phyloP scores from a whole-genome alignment of 2,113 vertebrate species.

The Amazona vittata region DNA sequence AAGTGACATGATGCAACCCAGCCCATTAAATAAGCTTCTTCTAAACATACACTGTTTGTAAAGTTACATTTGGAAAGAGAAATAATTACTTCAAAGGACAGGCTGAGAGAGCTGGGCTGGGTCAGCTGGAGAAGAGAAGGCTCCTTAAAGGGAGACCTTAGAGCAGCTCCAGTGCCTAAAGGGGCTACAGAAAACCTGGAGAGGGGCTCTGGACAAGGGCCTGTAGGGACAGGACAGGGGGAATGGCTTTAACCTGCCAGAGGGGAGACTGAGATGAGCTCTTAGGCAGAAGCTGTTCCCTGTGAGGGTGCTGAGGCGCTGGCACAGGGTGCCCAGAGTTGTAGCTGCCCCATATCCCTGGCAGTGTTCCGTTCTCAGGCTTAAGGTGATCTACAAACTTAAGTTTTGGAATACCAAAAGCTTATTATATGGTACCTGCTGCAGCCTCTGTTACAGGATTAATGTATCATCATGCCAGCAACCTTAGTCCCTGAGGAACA shows the following conservation, averaged over 20 bases:
- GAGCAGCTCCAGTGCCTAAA: neutral
- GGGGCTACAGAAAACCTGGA: neutral
- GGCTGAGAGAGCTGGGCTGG: neutral
- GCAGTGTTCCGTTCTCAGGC: neutral
- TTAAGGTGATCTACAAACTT: neutral
- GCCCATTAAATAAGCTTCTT: neutral
- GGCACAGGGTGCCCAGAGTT: neutral
- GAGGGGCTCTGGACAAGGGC: neutral
- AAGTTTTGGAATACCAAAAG: neutral
- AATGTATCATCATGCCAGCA: neutral
- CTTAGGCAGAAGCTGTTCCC: neutral
- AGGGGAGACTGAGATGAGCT: neutral
- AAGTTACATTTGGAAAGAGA: neutral
- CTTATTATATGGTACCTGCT: neutral
- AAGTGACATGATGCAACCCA: neutral
- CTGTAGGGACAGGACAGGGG: neutral
- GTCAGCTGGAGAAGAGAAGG: neutral
- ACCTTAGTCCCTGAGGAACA: neutral
- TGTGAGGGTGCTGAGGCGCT: neutral
- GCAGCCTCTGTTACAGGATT: neutral
- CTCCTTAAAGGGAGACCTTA: neutral
- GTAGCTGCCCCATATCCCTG: neutral
- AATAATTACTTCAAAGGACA: neutral
- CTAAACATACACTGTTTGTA: neutral
- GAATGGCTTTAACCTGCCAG: neutral